Percentiles rank a stretch among this genome's conserved stretches.
These are phyloP conservation scores for Formicarius rufipectus DNA, from an alignment of 2,113 vertebrate species.

Conservation along the genomic window DNA sequence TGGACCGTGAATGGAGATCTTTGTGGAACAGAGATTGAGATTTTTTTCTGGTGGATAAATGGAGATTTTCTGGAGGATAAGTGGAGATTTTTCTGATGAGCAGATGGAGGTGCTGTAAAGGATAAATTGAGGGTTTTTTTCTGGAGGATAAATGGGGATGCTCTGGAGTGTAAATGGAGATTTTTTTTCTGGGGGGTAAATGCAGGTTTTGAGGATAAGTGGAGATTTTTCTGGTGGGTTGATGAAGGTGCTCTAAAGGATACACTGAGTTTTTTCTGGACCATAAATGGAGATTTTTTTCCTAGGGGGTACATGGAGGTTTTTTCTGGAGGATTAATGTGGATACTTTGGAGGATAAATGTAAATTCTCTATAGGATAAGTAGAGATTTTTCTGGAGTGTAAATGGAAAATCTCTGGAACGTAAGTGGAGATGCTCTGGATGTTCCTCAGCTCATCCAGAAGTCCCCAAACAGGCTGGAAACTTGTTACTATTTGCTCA, in stretches of 20 bases:
- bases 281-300: background rate
- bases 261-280: too few species aligned
- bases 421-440: background rate
- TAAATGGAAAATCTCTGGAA: background rate
- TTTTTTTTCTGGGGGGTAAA: background rate
- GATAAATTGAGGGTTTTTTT: background rate
- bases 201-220: background rate
- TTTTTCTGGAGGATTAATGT: background rate
- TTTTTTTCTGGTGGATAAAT: background rate
- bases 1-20: background rate
- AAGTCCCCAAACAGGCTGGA: background rate
- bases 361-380: background rate
- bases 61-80: background rate
- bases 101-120: background rate
- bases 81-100: background rate
- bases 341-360: background rate
- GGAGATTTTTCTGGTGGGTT: background rate
- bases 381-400: background rate
- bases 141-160: background rate
- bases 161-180: background rate
- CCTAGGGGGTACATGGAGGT: background rate
- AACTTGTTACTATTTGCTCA: rapidly evolving
- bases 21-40: background rate
- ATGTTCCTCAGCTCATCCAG: background rate
- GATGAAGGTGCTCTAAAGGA: background rate